Base-by-base conservation (phyloP, 2,113 vertebrate genomes). In the Chascanopsetta lugubris region DNA sequence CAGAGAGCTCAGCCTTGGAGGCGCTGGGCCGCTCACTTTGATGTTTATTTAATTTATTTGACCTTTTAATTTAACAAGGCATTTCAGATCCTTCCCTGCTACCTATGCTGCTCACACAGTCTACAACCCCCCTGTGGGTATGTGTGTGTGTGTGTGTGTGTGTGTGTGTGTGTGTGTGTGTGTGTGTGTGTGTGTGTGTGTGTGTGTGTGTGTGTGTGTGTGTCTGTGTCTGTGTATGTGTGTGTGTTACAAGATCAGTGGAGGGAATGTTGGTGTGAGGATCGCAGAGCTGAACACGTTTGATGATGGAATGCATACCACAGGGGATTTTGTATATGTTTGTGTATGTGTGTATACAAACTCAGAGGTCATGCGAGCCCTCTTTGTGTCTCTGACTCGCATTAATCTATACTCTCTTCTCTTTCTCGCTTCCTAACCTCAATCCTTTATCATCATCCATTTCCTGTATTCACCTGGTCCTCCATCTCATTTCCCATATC, bases 291-390 rank as follows among this genome's bases (percentile, higher is more conserved):
- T 42, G 38, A 42, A n/a, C 38, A 42, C 66, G 60, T 75, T 72
- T 69, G 78, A 82, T 82, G 85, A 87, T 80, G 48, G 77, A 79
- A 82, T 69, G 18, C 82, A 83, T 77, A 68, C 81, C 75, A 36
- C 47, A 63, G 79, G 73, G 74, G 76, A 73, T 40, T 51, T 54
- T 58, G 64, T 61, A 46, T 65, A 18, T 61, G 21, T 72, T 43
- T 53, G 22, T 38, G 25, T 47, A 15, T 54, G 6, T 68, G 24
- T 64, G 47, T 40, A 1, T 56, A 1, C 51, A 21, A 38, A 38
- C 56, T 7, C 27, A 48, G 54, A 36, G 61, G 64, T 65, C 58
- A 42, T 48, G 56, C 47, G 38, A 30, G 34, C 29, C 46, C 43
- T 30, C 49, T 18, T 57, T 50, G 21, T 58, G 12, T 75, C 26